Evolutionary conservation across 2,797 vertebrate genomes (phyloP), one percentile per base, ranked within the genome.

Genomic region (Threskiornis aethiopicus): DNA sequence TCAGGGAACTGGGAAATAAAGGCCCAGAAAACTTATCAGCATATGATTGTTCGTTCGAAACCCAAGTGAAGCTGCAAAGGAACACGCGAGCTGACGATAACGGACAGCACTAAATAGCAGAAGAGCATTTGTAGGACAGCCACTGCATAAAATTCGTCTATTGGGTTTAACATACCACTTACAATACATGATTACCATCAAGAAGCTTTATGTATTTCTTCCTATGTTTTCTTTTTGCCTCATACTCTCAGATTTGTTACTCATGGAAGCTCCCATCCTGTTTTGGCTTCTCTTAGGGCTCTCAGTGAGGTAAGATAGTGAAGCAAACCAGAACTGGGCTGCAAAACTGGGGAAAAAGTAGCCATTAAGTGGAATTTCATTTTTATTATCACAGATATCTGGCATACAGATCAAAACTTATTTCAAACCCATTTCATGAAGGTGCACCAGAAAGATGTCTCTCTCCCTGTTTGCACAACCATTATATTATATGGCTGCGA

Each of bases 131-230:
- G n/a, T 7, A 55, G 79, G 47, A 35, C 37, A 37, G 10, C 2
- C 85, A 22, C 14, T 5, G 24, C 1, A 3, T 28, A n/a, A 49
- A 80, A 66, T 14, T 13, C 13, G 6, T 5, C 71, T 33, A 55
- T 42, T 28, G 52, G 41, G 22, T 70, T 59, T 20, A 15, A 80
- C 44, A 4, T 3, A 9, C 6, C 35, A 4, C 16, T 51, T 62
- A 6, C 10, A 5, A 4, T 15, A 5, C 0, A 0, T 8, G 29
- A 19, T 26, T 12, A 18, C 37, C 37, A 24, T 4, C 4, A 2
- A 51, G 8, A 70, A 61, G 28, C 10, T 81, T 65, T 26, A 39
- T 1, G 1, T 37, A 1, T 16, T 41, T 35, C 41, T 70, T 11
- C 21, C 9, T 17, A 4, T 1, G 2, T 33, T 47, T 57, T 41